Percentiles rank a stretch among this genome's conserved stretches.
phyloP scores from a whole-genome alignment of 2,888 invertebrate genomes.

The Caenorhabditis panamensis region DNA sequence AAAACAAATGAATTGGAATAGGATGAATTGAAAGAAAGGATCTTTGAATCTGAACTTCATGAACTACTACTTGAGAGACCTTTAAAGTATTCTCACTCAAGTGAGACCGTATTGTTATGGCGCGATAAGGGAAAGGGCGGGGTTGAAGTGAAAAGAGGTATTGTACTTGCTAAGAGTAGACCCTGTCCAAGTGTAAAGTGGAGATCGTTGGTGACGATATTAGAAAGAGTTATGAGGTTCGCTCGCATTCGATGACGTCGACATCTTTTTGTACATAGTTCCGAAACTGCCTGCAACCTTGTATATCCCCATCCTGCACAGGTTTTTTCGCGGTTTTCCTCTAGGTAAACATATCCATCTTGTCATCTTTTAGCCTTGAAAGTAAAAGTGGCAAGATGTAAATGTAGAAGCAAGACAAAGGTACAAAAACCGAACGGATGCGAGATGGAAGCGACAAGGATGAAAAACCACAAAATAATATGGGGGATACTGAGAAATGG shows the following conservation, averaged over 20 bases:
- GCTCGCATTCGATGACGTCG: slow-evolving; percentile 37
- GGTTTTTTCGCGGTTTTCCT: slow-evolving; percentile 45
- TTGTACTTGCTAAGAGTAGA: slow-evolving; percentile 17
- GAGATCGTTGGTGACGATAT: slow-evolving; percentile 56
- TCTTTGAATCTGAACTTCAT: slow-evolving; percentile 21
- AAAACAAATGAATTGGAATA: slow-evolving; percentile 7
- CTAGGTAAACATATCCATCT: slow-evolving; percentile 53
- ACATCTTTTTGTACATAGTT: slow-evolving; percentile 25
- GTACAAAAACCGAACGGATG: slow-evolving; percentile 16
- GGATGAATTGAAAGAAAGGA: slow-evolving; percentile 2
- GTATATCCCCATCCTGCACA: background rate
- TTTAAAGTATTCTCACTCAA: slow-evolving; percentile 36
- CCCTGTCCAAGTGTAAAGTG: slow-evolving; percentile 51
- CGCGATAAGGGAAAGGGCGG: slow-evolving; percentile 42
- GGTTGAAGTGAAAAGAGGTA: slow-evolving; percentile 40
- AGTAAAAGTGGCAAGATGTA: slow-evolving; percentile 37
- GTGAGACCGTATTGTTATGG: slow-evolving; percentile 55
- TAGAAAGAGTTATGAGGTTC: slow-evolving; percentile 57
- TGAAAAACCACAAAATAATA: background rate
- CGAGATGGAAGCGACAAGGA: slow-evolving; percentile 15
- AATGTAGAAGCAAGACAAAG: slow-evolving; percentile 44
- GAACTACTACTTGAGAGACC: background rate
- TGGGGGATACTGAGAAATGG: background rate
- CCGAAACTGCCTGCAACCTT: slow-evolving; percentile 32
- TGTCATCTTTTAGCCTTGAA: too few species aligned